A percentile compares a stretch with the other conserved stretches of the same genome.
phyloP scores from a whole-genome alignment of 2,888 invertebrate genomes.

The Monoplex corrugatus region DNA sequence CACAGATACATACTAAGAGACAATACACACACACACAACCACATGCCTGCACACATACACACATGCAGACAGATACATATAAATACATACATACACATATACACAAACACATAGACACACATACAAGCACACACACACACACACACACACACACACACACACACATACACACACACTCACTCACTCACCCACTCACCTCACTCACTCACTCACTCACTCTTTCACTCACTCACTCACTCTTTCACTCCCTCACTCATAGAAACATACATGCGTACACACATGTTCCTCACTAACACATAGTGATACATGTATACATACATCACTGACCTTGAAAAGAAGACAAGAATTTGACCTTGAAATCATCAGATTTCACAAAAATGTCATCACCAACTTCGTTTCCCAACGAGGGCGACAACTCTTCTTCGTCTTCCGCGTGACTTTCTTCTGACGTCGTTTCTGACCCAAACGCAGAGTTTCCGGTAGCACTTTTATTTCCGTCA shows the following conservation, averaged over 20 bases:
- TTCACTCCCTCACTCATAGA: background rate
- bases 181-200: too few species aligned
- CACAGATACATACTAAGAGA: too few species aligned
- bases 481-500: background rate
- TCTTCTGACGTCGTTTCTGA: background rate
- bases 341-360: background rate
- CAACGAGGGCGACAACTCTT: background rate
- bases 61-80: background rate
- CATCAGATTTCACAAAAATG: background rate
- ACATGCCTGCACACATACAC: background rate
- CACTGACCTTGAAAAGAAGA: background rate
- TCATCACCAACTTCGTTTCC: background rate
- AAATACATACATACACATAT: too few species aligned
- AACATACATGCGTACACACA: background rate
- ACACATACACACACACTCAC: background rate
- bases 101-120: background rate
- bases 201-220: background rate
- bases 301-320: background rate
- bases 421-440: too few species aligned
- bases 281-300: too few species aligned
- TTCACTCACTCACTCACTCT: background rate
- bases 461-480: background rate
- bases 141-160: background rate
- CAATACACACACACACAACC: slow-evolving; percentile 3
- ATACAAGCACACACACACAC: background rate